These are phyloP conservation scores for Benthosema pterotum DNA, from an alignment of 2,797 vertebrate genomes.

Conservation along the genomic window DNA sequence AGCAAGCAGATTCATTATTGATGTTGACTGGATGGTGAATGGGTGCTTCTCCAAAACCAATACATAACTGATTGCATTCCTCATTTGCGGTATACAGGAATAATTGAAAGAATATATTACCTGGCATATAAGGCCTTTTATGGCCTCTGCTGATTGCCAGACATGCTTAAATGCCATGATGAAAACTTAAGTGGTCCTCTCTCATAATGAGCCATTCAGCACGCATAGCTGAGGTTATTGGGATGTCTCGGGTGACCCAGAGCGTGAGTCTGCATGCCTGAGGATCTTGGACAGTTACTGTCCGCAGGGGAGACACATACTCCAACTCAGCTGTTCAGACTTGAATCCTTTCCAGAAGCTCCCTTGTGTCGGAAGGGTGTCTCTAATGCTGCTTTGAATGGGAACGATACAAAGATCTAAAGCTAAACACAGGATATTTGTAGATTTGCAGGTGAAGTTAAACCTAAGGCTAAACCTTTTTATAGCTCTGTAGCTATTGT, in stretches of 20 bases:
- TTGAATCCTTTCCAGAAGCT: constrained; percentile 33
- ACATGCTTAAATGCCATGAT: constrained; percentile 43
- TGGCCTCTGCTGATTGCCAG: constrained; percentile 27
- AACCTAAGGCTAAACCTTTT: too few relatives aligned
- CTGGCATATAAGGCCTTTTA: constrained; percentile 40
- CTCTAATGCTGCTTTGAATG: constrained; percentile 1
- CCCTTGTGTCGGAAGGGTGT: constrained; percentile 20
- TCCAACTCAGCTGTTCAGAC: constrained; percentile 34
- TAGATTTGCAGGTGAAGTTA: too few relatives aligned
- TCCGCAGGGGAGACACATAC: constrained; percentile 5
- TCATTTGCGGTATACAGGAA: neutral
- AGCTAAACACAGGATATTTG: too few relatives aligned
- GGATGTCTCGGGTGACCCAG: constrained; percentile 33
- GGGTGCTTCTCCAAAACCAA: constrained; percentile 47
- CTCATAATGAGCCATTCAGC: constrained; percentile 27
- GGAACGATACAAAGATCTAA: too few relatives aligned
- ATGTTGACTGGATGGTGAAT: constrained; percentile 46
- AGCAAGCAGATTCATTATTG: constrained; percentile 50
- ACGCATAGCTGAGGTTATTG: constrained; percentile 40
- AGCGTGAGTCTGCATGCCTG: constrained; percentile 42
- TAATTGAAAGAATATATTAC: constrained; percentile 31
- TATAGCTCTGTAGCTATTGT: too few relatives aligned
- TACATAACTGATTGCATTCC: constrained; percentile 47
- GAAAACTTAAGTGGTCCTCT: constrained; percentile 34
- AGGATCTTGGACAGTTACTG: constrained; percentile 1